These are phyloP conservation scores for Oenanthe melanoleuca DNA, from an alignment of 2,113 vertebrate species.

Conservation along the genomic window DNA sequence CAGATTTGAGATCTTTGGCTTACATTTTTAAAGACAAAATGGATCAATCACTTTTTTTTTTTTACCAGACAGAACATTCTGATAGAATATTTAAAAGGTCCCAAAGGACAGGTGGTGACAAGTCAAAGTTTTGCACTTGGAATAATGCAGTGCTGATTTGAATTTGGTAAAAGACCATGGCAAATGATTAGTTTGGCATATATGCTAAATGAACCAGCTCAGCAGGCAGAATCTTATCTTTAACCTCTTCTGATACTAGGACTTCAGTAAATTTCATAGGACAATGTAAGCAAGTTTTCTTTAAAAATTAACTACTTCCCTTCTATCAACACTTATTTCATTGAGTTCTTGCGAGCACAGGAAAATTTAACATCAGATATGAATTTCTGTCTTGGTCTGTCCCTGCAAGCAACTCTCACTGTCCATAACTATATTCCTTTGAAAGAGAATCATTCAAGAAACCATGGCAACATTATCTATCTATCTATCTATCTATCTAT, in stretches of 20 bases:
- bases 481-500: background rate
- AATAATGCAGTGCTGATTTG: background rate
- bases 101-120: background rate
- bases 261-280: background rate
- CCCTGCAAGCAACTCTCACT: background rate
- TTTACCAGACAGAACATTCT: background rate
- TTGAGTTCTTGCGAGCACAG: background rate
- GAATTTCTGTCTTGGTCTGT: background rate
- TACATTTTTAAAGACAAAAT: conserved; percentile 56
- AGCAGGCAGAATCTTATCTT: background rate
- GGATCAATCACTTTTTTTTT: background rate
- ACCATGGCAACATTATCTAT: background rate
- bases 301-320: background rate
- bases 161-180: background rate
- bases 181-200: background rate
- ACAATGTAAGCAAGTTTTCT: background rate
- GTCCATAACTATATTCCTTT: background rate
- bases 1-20: conserved; percentile 71
- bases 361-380: background rate
- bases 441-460: background rate
- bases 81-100: conserved; percentile 27
- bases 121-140: background rate
- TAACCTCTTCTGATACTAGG: background rate
- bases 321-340: background rate
- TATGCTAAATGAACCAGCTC: background rate